Percentiles rank a stretch among this genome's conserved stretches.
Evolutionary conservation across 2,888 invertebrate genomes (phyloP).

Genomic region (Galerucella calmariensis): DNA sequence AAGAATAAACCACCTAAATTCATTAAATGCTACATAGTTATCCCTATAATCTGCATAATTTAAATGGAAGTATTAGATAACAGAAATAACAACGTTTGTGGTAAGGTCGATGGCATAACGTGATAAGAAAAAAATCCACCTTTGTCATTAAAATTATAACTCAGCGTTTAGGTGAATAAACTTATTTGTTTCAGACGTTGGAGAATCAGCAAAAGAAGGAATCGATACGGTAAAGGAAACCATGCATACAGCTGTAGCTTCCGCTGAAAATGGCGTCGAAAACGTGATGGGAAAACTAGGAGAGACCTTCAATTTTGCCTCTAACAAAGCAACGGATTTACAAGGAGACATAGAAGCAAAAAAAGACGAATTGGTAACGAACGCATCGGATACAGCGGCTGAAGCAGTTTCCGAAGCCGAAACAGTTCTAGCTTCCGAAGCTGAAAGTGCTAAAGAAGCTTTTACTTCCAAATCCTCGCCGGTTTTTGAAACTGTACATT

Average conservation of each 20-base stretch:
- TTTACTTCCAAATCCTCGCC: slow-evolving; percentile 40
- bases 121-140: too few species aligned
- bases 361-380: slow-evolving; percentile 52
- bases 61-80: neutral
- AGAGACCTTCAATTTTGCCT: slow-evolving; percentile 56
- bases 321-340: slow-evolving; percentile 51
- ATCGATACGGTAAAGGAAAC: slow-evolving; percentile 60
- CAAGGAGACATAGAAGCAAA: slow-evolving; percentile 49
- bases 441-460: slow-evolving; percentile 51
- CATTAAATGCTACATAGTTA: slow-evolving; percentile 11
- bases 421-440: slow-evolving; percentile 59
- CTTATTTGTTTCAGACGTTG: slow-evolving; percentile 54
- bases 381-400: slow-evolving; percentile 51
- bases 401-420: slow-evolving; percentile 61
- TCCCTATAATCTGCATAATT: slow-evolving; percentile 14
- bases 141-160: too few species aligned
- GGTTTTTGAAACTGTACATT: slow-evolving; percentile 49
- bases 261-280: slow-evolving; percentile 59
- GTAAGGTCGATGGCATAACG: neutral
- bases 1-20: neutral
- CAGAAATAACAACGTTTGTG: neutral
- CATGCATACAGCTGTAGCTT: slow-evolving; percentile 56
- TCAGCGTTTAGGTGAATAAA: too few species aligned
- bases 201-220: slow-evolving; percentile 58
- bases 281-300: slow-evolving; percentile 59